Evolutionary conservation across 2,888 invertebrate genomes (phyloP).

Genomic region (Lasioglossum leucozonium): DNA sequence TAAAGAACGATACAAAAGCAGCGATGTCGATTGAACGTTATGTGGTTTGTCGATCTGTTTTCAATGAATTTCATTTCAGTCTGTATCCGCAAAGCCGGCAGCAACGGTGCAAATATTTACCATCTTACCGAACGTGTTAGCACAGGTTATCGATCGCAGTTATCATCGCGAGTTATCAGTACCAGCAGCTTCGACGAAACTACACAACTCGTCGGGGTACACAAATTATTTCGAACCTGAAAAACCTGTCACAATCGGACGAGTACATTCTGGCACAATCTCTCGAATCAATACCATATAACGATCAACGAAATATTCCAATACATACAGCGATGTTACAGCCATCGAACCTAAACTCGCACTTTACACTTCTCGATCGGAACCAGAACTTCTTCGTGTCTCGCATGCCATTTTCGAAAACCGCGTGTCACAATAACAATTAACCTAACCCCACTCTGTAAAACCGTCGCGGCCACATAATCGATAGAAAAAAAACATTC

Average conservation of each 20-base stretch:
- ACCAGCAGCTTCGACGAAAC: not conserved
- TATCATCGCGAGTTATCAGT: conserved; percentile 9
- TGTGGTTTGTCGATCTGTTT: not conserved
- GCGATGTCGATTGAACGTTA: not conserved
- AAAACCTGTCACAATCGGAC: not conserved
- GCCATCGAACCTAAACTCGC: not conserved
- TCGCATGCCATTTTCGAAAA: not conserved
- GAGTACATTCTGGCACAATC: not conserved
- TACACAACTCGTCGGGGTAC: not conserved
- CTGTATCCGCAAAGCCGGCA: not conserved
- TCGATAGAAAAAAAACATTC: not conserved
- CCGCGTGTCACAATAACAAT: conserved; percentile 4
- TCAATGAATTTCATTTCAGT: not conserved
- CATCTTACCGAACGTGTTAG: conserved; percentile 13
- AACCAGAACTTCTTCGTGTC: not conserved
- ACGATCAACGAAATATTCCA: not conserved
- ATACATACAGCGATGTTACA: not conserved
- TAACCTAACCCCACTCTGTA: not conserved
- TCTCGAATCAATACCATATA: not conserved
- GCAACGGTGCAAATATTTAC: conserved; percentile 17
- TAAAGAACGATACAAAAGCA: not conserved
- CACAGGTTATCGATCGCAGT: not conserved
- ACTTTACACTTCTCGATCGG: not conserved
- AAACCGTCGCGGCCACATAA: not conserved
- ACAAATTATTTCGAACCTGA: not conserved